Evolutionary conservation across 2,888 invertebrate genomes (phyloP).

Genomic region (Blomia tropicalis): DNA sequence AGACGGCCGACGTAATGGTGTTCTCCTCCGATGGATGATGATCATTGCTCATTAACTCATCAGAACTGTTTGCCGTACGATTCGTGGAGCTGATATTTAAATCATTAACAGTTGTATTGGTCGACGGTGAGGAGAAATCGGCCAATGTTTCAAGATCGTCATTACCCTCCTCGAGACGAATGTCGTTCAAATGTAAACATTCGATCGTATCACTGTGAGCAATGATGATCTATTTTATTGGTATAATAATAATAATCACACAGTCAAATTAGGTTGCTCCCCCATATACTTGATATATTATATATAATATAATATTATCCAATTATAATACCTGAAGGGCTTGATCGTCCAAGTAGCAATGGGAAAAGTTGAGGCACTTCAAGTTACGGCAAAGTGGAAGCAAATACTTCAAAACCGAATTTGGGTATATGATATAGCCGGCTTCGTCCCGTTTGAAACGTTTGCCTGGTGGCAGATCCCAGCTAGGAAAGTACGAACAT

Average conservation of each 20-base stretch:
- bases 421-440: slow-evolving; percentile 22
- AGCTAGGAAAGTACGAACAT: slow-evolving; percentile 1
- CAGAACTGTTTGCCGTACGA: slow-evolving; percentile 3
- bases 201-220: slow-evolving; percentile 10
- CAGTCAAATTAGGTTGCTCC: no score
- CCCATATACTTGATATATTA: no score
- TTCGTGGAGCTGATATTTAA: neutral
- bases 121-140: neutral
- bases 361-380: slow-evolving; percentile 22
- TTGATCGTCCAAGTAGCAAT: slow-evolving; percentile 21
- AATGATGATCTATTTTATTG: slow-evolving; percentile 14
- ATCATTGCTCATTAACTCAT: slow-evolving; percentile 2
- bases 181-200: slow-evolving; percentile 20
- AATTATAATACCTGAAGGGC: slow-evolving; percentile 20
- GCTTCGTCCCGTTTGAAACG: slow-evolving; percentile 1
- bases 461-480: slow-evolving; percentile 19
- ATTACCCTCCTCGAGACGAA: slow-evolving; percentile 17
- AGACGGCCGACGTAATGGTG: neutral
- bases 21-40: slow-evolving; percentile 7
- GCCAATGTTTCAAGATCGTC: neutral
- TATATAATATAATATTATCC: no score
- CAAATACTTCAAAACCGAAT: neutral
- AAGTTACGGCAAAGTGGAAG: slow-evolving; percentile 11
- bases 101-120: neutral
- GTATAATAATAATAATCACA: neutral